Evolutionary conservation across 2,797 vertebrate species (phyloP).

Genomic region (Numenius phaeopus): DNA sequence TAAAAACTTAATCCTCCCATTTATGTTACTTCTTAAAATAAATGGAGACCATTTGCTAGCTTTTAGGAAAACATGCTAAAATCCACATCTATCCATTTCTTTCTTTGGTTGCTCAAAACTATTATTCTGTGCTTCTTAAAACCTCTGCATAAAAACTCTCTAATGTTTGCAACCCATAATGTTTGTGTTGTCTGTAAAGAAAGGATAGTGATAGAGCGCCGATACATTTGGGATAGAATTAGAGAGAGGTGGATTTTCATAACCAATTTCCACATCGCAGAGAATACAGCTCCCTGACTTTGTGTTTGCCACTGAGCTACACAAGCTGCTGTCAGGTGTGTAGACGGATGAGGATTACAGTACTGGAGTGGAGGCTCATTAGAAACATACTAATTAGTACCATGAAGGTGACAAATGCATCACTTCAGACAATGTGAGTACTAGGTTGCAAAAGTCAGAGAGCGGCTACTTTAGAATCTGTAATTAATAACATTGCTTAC

Average conservation of each 20-base stretch:
- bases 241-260: neutral
- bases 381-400: conserved; percentile 35
- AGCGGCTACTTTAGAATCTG: neutral
- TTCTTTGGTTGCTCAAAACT: neutral
- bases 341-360: conserved; percentile 1
- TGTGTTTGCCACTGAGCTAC: neutral
- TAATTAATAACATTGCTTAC: conserved; percentile 29
- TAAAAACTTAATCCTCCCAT: neutral
- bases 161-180: neutral
- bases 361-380: neutral
- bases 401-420: conserved; percentile 25
- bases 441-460: conserved; percentile 2
- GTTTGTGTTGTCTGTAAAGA: neutral
- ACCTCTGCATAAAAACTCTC: neutral
- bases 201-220: neutral
- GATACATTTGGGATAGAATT: neutral
- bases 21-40: neutral
- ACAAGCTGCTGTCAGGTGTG: neutral
- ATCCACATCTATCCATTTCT: neutral
- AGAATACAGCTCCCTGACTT: neutral
- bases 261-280: neutral
- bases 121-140: neutral
- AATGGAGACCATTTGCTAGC: neutral
- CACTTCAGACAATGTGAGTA: conserved; percentile 14
- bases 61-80: neutral